Conservation (phyloP, 2,113 vertebrate species). For the Hippocampus zosterae region DNA sequence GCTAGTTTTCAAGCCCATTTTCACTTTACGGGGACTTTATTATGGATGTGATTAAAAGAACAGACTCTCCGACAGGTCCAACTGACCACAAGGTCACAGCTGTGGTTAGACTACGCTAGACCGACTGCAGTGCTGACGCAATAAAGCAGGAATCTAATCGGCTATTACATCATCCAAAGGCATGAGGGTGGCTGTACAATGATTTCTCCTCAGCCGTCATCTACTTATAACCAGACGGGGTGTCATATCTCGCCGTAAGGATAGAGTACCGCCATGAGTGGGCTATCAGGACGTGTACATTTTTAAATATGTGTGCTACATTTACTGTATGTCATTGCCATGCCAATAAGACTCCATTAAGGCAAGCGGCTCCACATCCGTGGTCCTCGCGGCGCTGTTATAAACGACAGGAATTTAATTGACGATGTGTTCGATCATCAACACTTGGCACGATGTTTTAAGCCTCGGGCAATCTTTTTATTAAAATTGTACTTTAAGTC, state of each 20-base stretch:
- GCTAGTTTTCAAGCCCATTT: too few relatives aligned
- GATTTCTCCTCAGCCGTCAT: slow-evolving; percentile 41
- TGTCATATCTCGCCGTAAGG: slow-evolving; percentile 30
- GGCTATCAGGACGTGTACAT: slow-evolving; percentile 22
- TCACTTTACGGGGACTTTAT: too few relatives aligned
- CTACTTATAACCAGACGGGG: slow-evolving; percentile 29
- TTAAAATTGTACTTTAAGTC: background rate
- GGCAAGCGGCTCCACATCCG: background rate
- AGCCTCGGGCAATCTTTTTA: background rate
- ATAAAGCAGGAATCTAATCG: slow-evolving; percentile 54
- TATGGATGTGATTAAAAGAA: too few relatives aligned
- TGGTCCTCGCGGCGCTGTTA: background rate
- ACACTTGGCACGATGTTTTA: slow-evolving; percentile 21
- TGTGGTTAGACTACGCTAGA: slow-evolving; percentile 45
- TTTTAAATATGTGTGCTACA: slow-evolving; percentile 9
- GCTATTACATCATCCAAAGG: slow-evolving; percentile 49
- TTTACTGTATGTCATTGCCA: slow-evolving; percentile 17
- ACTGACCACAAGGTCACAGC: slow-evolving; percentile 58
- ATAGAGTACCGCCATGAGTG: slow-evolving; percentile 13
- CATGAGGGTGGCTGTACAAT: slow-evolving; percentile 42
- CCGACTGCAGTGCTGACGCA: slow-evolving; percentile 23
- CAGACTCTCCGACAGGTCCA: slow-evolving; percentile 18
- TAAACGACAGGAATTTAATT: slow-evolving; percentile 17
- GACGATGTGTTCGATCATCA: slow-evolving; percentile 31
- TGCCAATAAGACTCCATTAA: slow-evolving; percentile 15